Conservation (phyloP, 92 coral and sea anemone genomes). For the Ricordea florida region DNA sequence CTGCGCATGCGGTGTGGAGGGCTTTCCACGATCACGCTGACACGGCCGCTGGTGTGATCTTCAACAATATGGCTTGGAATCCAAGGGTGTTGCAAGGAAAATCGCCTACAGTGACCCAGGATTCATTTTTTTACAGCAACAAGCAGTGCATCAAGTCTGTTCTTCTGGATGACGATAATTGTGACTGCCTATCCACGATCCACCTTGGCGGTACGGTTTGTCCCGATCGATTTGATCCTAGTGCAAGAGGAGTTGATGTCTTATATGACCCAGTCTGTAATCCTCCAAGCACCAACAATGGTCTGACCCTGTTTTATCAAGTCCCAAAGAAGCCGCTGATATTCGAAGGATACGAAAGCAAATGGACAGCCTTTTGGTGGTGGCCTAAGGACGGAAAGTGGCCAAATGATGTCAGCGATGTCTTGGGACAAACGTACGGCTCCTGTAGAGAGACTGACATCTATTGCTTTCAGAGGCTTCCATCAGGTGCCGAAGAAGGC, state of each 20-base stretch:
- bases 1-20: conserved; percentile 68
- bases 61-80: conserved; percentile 55
- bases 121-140: conserved; percentile 63
- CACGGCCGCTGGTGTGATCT: conserved; percentile 58
- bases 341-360: conserved; percentile 41
- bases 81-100: conserved; percentile 62
- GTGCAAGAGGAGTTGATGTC: conserved; percentile 56
- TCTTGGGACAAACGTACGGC: conserved; percentile 47
- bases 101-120: conserved; percentile 36
- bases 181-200: conserved; percentile 66
- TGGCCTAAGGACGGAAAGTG: conserved; percentile 65
- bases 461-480: conserved; percentile 66
- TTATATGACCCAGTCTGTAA: conserved; percentile 55
- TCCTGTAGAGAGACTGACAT: conserved; percentile 45
- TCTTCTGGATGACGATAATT: conserved; percentile 72
- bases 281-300: conserved; percentile 45
- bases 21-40: conserved; percentile 74
- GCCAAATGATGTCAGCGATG: conserved; percentile 47
- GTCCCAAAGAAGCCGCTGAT: conserved; percentile 11
- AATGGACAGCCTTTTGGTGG: conserved; percentile 77
- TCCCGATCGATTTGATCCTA: not conserved
- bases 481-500: conserved; percentile 50
- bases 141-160: conserved; percentile 57
- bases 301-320: conserved; percentile 39
- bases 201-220: conserved; percentile 60